Evolutionary conservation across 2,888 invertebrate species (phyloP), one percentile per base, ranked within the genome.

Genomic region (Podabrus alpinus): DNA sequence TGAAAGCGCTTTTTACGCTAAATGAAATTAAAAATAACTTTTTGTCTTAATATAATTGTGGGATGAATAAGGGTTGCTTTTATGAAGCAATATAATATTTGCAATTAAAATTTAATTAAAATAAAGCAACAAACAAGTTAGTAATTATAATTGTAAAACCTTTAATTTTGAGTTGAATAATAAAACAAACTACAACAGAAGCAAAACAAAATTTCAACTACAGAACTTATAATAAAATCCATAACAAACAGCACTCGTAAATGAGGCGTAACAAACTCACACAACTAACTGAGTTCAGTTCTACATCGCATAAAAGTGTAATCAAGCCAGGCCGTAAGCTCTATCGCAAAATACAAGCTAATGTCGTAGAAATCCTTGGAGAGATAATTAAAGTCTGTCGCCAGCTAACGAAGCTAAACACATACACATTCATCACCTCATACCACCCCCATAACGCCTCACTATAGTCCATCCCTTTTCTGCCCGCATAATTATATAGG

Each of bases 351-450:
- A 81, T 80, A 80, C 79, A 79, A 80, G 81, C 81, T 80, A 80
- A 81, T 80, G 80, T 82, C 80, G 79, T 81, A 81, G 83, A 83
- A 84, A 85, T 86, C 86, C 86, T 86, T 85, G 84, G 86, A 86
- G 86, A 85, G 85, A 86, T 86, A 86, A 86, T 86, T 86, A 86
- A 86, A 86, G 85, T 86, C 84, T 85, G 86, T 86, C 86, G 85
- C 81, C 84, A 82, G 83, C 85, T 86, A 86, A 86, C 86, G 86
- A 86, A 85, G 85, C 85, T 85, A 84, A 85, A 85, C 79, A 81
- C 79, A 76, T 81, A 84, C 84, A 85, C 85, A 85, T 85, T 85
- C 84, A 85, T 85, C 85, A 85, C 83, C 81, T 80, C 76, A 75
- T 75, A 79, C 75, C 79, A 75, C 77, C 79, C 78, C 75, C 77